Percentiles rank a stretch among this genome's conserved stretches.
Conservation (phyloP, 2,797 vertebrate genomes). For the Ptychobarbus kaznakovi region DNA sequence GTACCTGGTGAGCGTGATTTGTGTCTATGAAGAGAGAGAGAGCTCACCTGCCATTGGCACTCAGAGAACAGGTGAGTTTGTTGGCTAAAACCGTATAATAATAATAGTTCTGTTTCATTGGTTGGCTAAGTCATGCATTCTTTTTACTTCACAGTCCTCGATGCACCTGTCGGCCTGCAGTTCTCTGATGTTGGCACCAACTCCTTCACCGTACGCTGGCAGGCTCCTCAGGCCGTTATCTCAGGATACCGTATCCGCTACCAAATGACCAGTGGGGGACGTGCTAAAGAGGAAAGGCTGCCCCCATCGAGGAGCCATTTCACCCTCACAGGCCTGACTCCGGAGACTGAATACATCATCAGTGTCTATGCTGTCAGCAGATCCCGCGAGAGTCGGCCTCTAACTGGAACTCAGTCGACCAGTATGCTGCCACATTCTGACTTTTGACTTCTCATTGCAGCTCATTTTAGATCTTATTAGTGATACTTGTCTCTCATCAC, state of each 20-base stretch:
- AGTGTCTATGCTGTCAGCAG: constrained; percentile 84
- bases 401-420: constrained; percentile 89
- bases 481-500: neutral
- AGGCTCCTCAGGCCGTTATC: constrained; percentile 86
- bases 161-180: constrained; percentile 87
- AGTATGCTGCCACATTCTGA: constrained; percentile 75
- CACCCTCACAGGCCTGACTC: constrained; percentile 88
- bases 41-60: constrained; percentile 86
- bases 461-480: neutral
- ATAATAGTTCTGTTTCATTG: too few relatives aligned
- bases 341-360: constrained; percentile 90
- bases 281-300: constrained; percentile 89
- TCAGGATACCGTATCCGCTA: constrained; percentile 88
- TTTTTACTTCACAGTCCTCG: constrained; percentile 79
- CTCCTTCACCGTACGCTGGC: constrained; percentile 94
- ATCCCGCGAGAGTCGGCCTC: constrained; percentile 83
- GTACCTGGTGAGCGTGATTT: constrained; percentile 91
- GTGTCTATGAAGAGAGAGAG: constrained; percentile 89
- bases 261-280: constrained; percentile 79
- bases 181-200: constrained; percentile 92
- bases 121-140: neutral
- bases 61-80: constrained; percentile 86
- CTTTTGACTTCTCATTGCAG: neutral
- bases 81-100: neutral
- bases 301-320: constrained; percentile 92